Evolutionary conservation across 1,140 invertebrate species (phyloP).

Genomic region (Notospermus geniculatus): DNA sequence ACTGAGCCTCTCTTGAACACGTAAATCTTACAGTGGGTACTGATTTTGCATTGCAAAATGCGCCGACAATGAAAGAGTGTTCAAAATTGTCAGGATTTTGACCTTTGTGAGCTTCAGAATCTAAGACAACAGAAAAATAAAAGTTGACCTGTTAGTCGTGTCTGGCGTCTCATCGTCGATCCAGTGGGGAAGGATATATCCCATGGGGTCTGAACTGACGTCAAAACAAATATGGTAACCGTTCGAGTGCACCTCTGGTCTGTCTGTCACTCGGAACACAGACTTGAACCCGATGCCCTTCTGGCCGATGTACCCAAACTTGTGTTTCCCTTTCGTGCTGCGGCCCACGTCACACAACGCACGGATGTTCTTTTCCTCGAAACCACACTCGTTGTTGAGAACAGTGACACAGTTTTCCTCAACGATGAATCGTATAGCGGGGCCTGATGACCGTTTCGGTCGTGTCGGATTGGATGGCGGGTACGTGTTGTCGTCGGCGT

Average conservation of each 20-base stretch:
- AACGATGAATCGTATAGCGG: conserved; percentile 48
- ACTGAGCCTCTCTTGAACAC: too few relatives aligned
- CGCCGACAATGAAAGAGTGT: too few relatives aligned
- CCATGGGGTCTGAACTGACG: conserved; percentile 47
- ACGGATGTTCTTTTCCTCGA: conserved; percentile 46
- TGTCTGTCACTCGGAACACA: conserved; percentile 52
- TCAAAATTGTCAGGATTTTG: too few relatives aligned
- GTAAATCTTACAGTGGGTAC: too few relatives aligned
- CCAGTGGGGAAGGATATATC: conserved; percentile 55
- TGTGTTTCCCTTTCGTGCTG: conserved; percentile 55
- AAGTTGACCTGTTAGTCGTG: conserved; percentile 2
- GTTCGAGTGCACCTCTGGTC: conserved; percentile 56
- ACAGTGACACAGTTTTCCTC: conserved; percentile 38
- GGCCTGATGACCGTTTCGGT: conserved; percentile 19
- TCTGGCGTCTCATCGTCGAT: conserved; percentile 22
- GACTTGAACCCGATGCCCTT: conserved; percentile 59
- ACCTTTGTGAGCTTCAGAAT: too few relatives aligned
- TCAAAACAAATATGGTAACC: conserved; percentile 55
- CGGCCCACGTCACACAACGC: conserved; percentile 56
- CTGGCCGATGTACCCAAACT: conserved; percentile 54
- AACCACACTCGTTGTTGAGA: conserved; percentile 54
- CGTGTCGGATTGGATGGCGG: conserved; percentile 18
- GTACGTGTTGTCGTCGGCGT: conserved; percentile 57
- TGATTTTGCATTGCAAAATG: too few relatives aligned
- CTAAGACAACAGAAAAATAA: too few relatives aligned